phyloP scores from a whole-genome alignment of 2,113 vertebrate species.

The Odontophorus gujanensis region DNA sequence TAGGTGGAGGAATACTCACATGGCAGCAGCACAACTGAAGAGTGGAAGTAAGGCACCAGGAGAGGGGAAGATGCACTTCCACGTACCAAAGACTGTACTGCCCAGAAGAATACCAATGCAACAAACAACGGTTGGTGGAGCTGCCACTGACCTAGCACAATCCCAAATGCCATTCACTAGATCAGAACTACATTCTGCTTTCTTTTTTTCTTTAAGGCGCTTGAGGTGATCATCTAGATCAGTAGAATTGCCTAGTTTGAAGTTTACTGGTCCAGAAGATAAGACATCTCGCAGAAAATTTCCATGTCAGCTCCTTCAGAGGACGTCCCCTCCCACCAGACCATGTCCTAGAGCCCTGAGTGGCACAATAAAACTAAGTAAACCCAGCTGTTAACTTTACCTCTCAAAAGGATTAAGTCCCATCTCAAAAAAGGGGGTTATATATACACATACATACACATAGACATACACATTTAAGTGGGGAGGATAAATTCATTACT shows the following conservation, averaged over 20 bases:
- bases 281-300: background rate
- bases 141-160: background rate
- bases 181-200: background rate
- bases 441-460: too few species aligned
- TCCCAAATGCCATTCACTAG: background rate
- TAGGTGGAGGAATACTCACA: fast-evolving
- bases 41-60: background rate
- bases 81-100: background rate
- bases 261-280: background rate
- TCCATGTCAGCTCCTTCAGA: background rate
- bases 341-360: background rate
- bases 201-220: background rate
- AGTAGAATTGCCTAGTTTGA: background rate
- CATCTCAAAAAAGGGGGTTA: background rate
- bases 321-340: background rate
- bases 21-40: background rate
- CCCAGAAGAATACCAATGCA: background rate
- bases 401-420: background rate
- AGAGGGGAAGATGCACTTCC: background rate
- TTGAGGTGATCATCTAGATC: background rate
- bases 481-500: background rate
- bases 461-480: background rate
- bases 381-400: background rate
- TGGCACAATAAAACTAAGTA: background rate
- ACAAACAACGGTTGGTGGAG: background rate